A percentile compares a stretch with the other conserved stretches of the same genome.
phyloP scores from a whole-genome alignment of 2,888 invertebrate species.

The Drosophila anomalata region DNA sequence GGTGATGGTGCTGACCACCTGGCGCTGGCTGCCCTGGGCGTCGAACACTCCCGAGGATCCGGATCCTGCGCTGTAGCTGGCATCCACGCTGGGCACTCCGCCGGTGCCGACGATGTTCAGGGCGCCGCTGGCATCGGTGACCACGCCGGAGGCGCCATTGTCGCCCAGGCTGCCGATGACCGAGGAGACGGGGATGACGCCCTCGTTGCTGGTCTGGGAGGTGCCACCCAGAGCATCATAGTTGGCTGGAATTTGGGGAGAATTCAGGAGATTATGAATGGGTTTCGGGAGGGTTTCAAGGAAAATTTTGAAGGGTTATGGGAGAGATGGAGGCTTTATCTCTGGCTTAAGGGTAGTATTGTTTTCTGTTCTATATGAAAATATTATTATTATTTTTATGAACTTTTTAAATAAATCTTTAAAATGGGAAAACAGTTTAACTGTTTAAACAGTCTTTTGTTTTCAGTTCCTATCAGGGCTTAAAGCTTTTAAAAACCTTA shows the following conservation, averaged over 20 bases:
- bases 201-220: constrained; percentile 75
- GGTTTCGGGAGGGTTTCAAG: not conserved
- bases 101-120: constrained; percentile 63
- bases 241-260: constrained; percentile 64
- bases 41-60: constrained; percentile 15
- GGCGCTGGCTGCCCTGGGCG: constrained; percentile 37
- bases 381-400: no score
- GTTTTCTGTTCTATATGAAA: no score
- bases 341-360: no score
- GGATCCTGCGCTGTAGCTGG: constrained; percentile 8
- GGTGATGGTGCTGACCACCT: constrained; percentile 43
- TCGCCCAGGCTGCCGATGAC: constrained; percentile 77
- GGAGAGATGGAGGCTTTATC: not conserved
- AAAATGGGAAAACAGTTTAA: no score
- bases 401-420: no score
- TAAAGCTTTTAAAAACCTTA: no score
- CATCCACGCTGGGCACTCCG: constrained; percentile 48
- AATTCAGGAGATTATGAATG: not conserved
- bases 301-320: not conserved
- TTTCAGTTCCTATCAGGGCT: no score
- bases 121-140: constrained; percentile 47
- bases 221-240: constrained; percentile 81
- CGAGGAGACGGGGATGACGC: constrained; percentile 77
- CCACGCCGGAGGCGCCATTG: constrained; percentile 67
- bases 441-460: no score